Base-by-base conservation (phyloP, 2,888 invertebrate genomes). In the Caenorhabditis sinica region DNA sequence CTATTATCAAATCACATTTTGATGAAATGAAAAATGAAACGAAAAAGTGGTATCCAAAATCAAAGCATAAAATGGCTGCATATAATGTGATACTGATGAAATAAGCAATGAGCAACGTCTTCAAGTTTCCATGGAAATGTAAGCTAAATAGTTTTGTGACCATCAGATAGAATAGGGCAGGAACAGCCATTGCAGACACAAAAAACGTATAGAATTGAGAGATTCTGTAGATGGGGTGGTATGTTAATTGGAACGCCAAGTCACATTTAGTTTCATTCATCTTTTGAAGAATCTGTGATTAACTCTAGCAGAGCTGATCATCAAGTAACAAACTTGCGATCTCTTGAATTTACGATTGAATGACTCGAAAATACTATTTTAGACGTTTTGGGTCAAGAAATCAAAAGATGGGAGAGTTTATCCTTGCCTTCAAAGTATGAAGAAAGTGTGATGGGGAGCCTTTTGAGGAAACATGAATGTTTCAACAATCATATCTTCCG, bases 1-100 rank as follows among this genome's bases (percentile, higher is more conserved):
- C 17, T 2, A 82, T 63, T 15, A 82, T 76, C 36, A 82, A 3
- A 40, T 69, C 51, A 51, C 82, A 82, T 13, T n/a, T 28, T 0
- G 53, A 25, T 3, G 11, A 45, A n/a, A 40, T 43, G 13, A 74
- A 74, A 15, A 69, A 71, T 36, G 82, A 68, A 56, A 30, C 28
- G 15, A 68, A 25, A 25, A 56, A 58, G 15, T 82, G 82, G 25
- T 75, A 71, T 5, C 65, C 68, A 33, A 66, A 66, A n/a, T 13
- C 66, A 20, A 66, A 66, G 45, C 66, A 51, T 13, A 66, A 51
- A 30, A 58, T 45, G 1, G 20, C n/a, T 20, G 71, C 40, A 25
- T 56, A 69, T 3, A 69, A 23, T 15, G 53, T 53, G n/a, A 69
- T 40, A 56, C 69, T 56, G 11, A 66, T 66, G 40, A 69, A 71